A percentile compares a stretch with the other conserved stretches of the same genome.
These are phyloP conservation scores for Phenganax marumi DNA, from an alignment of 92 coral and sea anemone genomes.

Conservation along the genomic window DNA sequence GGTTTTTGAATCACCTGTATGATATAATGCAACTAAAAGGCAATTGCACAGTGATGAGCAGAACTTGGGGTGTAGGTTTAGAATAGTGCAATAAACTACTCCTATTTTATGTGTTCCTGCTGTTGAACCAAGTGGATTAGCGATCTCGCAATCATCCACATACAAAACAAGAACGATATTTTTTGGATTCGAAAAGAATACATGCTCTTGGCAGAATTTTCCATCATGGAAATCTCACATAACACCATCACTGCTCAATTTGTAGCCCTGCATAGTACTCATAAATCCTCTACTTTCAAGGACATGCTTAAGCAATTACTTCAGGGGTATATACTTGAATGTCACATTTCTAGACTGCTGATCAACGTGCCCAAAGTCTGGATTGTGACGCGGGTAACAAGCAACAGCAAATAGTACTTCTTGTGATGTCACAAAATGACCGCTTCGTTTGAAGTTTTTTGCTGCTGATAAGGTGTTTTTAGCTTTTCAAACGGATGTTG, in stretches of 20 bases:
- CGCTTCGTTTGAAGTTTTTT: too few relatives aligned
- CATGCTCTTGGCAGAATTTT: too few relatives aligned
- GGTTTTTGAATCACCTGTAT: neutral
- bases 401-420: too few relatives aligned
- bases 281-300: constrained; percentile 3
- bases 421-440: too few relatives aligned
- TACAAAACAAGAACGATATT: neutral
- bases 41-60: too few relatives aligned
- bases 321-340: too few relatives aligned
- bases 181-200: too few relatives aligned
- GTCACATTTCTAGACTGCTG: too few relatives aligned
- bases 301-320: neutral
- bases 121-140: neutral
- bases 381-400: too few relatives aligned
- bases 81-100: neutral
- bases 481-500: constrained; percentile 8
- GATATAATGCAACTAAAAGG: too few relatives aligned
- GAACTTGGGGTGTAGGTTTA: neutral
- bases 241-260: neutral
- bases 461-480: neutral
- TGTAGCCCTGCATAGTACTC: neutral
- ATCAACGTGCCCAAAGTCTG: too few relatives aligned
- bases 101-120: neutral
- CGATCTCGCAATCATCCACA: neutral
- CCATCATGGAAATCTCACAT: too few relatives aligned